Evolutionary conservation across 2,888 invertebrate species (phyloP), one percentile per base, ranked within the genome.

Genomic region (Nysson spinosus): DNA sequence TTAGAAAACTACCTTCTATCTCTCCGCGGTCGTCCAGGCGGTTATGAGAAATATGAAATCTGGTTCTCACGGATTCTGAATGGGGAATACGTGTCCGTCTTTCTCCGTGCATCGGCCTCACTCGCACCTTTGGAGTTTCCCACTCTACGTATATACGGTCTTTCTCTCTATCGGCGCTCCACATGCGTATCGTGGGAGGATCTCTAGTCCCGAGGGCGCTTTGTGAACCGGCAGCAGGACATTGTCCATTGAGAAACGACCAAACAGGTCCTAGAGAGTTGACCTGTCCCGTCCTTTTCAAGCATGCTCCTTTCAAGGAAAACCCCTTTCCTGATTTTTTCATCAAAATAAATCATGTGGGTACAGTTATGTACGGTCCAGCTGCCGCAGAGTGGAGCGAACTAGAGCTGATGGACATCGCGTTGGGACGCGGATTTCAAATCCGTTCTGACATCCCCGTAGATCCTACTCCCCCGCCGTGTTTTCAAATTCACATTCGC

Each of bases 181-280:
- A 84, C 86, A 88, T 87, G 84, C 86, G 82, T 88, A 89, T 88
- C 89, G 89, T 89, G 89, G 89, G 89, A 89, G 89, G 87, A 87
- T 88, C 86, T 87, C 79, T 78, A 81, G 81, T 78, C 78, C 69
- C 79, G 72, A 69, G 68, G 77, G 85, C 83, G 86, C 85, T 86
- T 88, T 88, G 86, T 86, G 67, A 54, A 60, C 65, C 50, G 46
- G 69, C 71, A 72, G 83, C 83, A 83, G 85, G 85, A 85, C 86
- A 85, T 82, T 86, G 86, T 83, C 85, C 86, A 85, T 86, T 86
- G 85, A 83, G 76, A 74, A 78, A 79, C 75, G 79, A 70, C 77
- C 74, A 77, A 80, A 80, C 83, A 83, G 83, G 83, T 83, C 82
- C 81, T 79, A 73, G 71, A 65, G 70, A 72, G 83, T 79, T 86